Evolutionary conservation across 2,113 vertebrate genomes (phyloP).

Genomic region (Piprites chloris): DNA sequence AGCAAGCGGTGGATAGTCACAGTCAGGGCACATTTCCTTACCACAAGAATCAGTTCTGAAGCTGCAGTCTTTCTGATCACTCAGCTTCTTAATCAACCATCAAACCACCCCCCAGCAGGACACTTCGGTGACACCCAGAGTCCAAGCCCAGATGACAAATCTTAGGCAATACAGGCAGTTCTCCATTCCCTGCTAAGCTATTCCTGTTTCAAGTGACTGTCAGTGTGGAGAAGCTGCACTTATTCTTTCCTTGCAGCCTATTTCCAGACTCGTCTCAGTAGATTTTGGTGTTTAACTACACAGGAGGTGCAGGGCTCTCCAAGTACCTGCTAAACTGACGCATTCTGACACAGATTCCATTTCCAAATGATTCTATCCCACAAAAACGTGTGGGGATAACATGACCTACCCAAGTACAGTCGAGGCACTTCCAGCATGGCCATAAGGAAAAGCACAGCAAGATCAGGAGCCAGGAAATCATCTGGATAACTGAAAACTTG

Average conservation of each 20-base stretch:
- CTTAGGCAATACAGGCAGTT: not conserved
- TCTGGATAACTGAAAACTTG: slow-evolving; percentile 80
- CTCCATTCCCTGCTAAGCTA: not conserved
- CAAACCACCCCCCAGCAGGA: not conserved
- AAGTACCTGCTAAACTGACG: not conserved
- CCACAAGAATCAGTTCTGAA: not conserved
- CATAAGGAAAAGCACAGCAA: slow-evolving; percentile 78
- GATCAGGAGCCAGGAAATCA: slow-evolving; percentile 70
- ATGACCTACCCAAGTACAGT: slow-evolving; percentile 76
- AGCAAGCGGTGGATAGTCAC: not conserved
- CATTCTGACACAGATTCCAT: not conserved
- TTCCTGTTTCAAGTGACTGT: not conserved
- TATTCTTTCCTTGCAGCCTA: not conserved
- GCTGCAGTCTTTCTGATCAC: not conserved
- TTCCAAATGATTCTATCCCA: not conserved
- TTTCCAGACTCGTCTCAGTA: not conserved
- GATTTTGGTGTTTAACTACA: not conserved
- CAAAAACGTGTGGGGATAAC: not conserved
- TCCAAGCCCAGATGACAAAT: not conserved
- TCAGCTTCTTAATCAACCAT: not conserved
- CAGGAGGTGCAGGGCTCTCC: not conserved
- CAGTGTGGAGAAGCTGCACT: not conserved
- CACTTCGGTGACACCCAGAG: accelerated
- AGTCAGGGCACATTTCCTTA: not conserved
- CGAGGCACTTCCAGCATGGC: slow-evolving; percentile 72